Base-by-base conservation (phyloP, 2,113 vertebrate species). In the Empidonax alnorum region DNA sequence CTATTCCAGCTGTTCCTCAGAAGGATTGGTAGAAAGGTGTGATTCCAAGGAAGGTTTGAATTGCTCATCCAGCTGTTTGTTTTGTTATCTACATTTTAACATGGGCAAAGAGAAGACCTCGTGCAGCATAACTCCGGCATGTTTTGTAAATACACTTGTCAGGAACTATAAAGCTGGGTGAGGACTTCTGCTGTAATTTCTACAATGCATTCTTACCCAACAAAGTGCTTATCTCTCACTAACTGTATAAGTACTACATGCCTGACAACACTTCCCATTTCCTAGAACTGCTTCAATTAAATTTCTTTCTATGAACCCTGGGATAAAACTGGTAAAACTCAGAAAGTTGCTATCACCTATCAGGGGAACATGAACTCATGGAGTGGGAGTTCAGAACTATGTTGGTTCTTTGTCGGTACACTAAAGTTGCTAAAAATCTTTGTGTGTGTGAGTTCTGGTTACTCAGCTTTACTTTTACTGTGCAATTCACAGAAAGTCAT, bases 241-340 rank as follows among this genome's bases (percentile, higher is more conserved):
- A 59, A 25, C 61, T 68, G 8, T 53, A 82, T 46, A 82, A 88
- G 66, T 90, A 77, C 58, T 73, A 50, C 27, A 59, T 18, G 67
- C 49, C 69, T 92, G 87, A 91, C 77, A 91, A 83, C 55, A 93
- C 84, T 96, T 96, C 95, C 87, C 27, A 6, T 96, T 97, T 97
- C 96, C 92, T 93, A 89, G 86, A 95, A 96, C 66, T 22, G 14
- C 78, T 93, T 90, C 94, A 96, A 94, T 95, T 94, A 93, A 92
- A 87, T 95, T 87, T 95, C 59, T 67, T 79, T 97, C 90, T 81
- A 87, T 67, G 82, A 93, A 83, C 19, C 24, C 16, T 69, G 74
- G 22, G 95, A 90, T 91, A 87, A 58, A 86, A 28, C 16, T 90
- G 59, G 67, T 67, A 87, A 87, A 95, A 86, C n/a, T 33, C 31